Conservation (phyloP, 1,140 invertebrate genomes). For the Penaeus vannamei region DNA sequence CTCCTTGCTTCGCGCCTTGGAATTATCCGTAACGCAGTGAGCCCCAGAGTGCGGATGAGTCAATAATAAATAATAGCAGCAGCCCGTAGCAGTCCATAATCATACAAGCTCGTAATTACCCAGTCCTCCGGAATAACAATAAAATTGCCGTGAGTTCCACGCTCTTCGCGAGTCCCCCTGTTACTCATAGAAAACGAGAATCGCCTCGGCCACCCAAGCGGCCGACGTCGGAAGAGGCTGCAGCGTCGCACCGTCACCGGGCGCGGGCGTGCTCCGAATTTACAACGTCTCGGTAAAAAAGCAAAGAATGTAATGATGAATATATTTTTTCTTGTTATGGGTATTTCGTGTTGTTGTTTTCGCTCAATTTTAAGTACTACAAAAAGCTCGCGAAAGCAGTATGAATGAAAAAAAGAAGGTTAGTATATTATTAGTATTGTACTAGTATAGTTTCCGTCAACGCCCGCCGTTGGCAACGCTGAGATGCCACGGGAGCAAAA, state of each 20-base stretch:
- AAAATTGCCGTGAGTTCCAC: too few species aligned
- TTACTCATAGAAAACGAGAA: conserved; percentile 18
- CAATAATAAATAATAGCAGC: too few species aligned
- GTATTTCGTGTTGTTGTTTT: too few species aligned
- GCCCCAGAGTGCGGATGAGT: too few species aligned
- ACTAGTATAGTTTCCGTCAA: not conserved
- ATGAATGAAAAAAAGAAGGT: too few species aligned
- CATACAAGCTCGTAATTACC: not conserved
- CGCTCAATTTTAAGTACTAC: too few species aligned
- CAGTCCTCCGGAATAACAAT: not conserved
- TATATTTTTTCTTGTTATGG: too few species aligned
- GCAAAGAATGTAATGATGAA: not conserved
- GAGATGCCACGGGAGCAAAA: conserved; percentile 17
- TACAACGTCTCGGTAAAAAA: not conserved
- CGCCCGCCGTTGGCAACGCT: conserved; percentile 6
- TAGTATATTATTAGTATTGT: not conserved
- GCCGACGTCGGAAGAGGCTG: not conserved
- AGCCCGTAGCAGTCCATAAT: not conserved
- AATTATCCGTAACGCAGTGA: too few species aligned
- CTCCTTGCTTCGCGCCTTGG: too few species aligned
- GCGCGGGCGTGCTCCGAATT: not conserved
- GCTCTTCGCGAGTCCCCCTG: not conserved
- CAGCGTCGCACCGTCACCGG: not conserved
- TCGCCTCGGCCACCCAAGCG: conserved; percentile 5
- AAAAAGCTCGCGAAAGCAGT: too few species aligned